These are phyloP conservation scores for Oligia latruncula DNA, from an alignment of 2,888 invertebrate species.

Conservation along the genomic window DNA sequence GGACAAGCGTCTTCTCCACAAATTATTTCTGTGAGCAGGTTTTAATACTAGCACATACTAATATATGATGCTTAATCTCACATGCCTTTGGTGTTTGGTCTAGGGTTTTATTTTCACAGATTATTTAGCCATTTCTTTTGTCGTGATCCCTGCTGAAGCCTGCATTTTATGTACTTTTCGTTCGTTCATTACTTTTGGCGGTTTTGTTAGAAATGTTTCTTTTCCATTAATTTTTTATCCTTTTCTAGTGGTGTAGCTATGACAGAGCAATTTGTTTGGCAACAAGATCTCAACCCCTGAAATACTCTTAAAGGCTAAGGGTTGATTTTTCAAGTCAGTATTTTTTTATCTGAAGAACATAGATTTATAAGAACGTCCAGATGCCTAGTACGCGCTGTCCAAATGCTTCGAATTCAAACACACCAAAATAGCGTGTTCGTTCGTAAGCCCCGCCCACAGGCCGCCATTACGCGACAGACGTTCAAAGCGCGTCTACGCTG, in stretches of 20 bases:
- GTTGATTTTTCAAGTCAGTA: not conserved
- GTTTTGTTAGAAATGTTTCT: slow-evolving; percentile 19
- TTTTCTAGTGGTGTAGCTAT: slow-evolving; percentile 38
- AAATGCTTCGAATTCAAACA: no score
- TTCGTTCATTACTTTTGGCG: slow-evolving; percentile 29
- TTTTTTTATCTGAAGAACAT: no score
- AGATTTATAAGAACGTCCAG: no score
- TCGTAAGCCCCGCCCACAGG: no score
- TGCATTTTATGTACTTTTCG: slow-evolving; percentile 26
- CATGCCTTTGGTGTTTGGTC: slow-evolving; percentile 68
- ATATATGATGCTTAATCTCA: slow-evolving; percentile 64
- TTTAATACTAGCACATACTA: slow-evolving; percentile 71
- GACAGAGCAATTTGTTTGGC: not conserved
- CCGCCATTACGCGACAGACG: no score
- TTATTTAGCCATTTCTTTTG: slow-evolving; percentile 45
- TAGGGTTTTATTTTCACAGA: slow-evolving; percentile 61
- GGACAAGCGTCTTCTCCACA: slow-evolving; percentile 88
- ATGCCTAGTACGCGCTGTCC: no score
- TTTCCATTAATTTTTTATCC: slow-evolving; percentile 39
- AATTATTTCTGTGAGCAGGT: slow-evolving; percentile 86
- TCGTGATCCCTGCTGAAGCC: slow-evolving; percentile 21
- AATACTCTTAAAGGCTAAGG: not conserved
- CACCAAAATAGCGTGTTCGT: no score
- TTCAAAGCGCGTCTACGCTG: no score
- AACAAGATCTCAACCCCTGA: not conserved